Base-by-base conservation (phyloP, 1,140 invertebrate species). In the Trinorchestia longiramus region DNA sequence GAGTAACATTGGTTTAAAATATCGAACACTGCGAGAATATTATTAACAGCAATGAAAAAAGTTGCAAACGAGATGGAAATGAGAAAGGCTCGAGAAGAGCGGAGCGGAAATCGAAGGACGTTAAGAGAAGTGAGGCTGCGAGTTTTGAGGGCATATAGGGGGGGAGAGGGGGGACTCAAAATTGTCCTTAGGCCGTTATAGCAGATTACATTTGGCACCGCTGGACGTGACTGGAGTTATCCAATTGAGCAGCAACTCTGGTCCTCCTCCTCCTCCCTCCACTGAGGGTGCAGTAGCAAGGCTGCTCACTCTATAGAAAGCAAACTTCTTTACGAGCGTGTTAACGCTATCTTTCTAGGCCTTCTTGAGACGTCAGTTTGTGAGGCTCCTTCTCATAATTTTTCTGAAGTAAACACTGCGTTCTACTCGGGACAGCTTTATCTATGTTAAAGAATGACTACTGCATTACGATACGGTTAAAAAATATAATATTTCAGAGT, bases 121-220 rank as follows among this genome's bases (percentile, higher is more conserved):
- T 90, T 90, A 90, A 90, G 88, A 90, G 43, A 42, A 43, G 88
- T 4, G 15, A 41, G 88, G n/a, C 28, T 41, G 43, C 28, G 88
- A 4, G 11, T 41, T 90, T 36, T 36, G 43, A 90, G 41, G 88
- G 43, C 88, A 90, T 90, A 41, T 41, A 42, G 88, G 88, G 88
- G 43, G 88, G 88, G 6, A n/a, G 40, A 43, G 47, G 92, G 43
- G 92, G 40, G 92, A 4, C 44, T 94, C 92, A 94, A 94, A 90
- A 94, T 94, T 94, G 92, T 94, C 43, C 92, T 94, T 44, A 45
- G 43, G 92, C 92, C 43, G 92, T 94, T 94, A 94, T 94, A 47
- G 43, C 36, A 94, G 92, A 94, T 94, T 94, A 94, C 43, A 94
- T 94, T 94, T 94, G 43, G 92, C 43, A 19, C 43, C 92, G 43